A percentile compares a stretch with the other conserved stretches of the same genome.
These are phyloP conservation scores for Drosophila mulleri DNA, from an alignment of 2,888 invertebrate species.

Conservation along the genomic window DNA sequence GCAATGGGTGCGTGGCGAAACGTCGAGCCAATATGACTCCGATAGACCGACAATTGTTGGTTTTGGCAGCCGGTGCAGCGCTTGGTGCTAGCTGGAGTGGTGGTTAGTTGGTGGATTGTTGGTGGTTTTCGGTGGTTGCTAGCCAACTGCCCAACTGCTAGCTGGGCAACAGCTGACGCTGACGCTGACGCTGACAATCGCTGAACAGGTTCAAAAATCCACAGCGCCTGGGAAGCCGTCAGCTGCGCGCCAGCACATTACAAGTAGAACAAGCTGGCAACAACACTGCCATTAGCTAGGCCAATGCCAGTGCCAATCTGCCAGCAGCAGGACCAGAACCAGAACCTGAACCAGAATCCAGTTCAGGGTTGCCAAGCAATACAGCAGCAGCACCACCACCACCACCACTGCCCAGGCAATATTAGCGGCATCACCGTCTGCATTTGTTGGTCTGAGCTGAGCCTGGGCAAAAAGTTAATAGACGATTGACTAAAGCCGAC, in stretches of 20 bases:
- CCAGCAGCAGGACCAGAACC: conserved; percentile 20
- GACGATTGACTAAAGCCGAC: conserved; percentile 81
- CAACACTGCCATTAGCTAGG: conserved; percentile 75
- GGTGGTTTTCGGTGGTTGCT: conserved; percentile 53
- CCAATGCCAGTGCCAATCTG: conserved; percentile 7
- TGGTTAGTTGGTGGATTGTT: conserved; percentile 51
- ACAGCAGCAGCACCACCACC: conserved; percentile 5
- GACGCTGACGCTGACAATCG: conserved; percentile 12
- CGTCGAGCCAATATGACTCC: conserved; percentile 37
- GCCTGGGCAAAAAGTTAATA: conserved; percentile 82
- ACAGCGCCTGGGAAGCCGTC: conserved; percentile 71
- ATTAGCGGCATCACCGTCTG: conserved; percentile 69
- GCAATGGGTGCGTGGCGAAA: conserved; percentile 79
- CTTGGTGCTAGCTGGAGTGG: conserved; percentile 43
- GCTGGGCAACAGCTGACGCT: conserved; percentile 66
- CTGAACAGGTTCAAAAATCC: conserved; percentile 75
- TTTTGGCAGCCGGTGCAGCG: conserved; percentile 77
- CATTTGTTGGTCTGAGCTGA: conserved; percentile 1
- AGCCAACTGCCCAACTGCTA: conserved; percentile 28
- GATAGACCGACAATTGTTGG: conserved; percentile 82
- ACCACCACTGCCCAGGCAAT: conserved; percentile 30
- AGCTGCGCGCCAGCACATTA: conserved; percentile 79
- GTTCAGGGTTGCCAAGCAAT: conserved; percentile 17
- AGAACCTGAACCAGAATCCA: conserved; percentile 1
- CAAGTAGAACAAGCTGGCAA: conserved; percentile 79